Evolutionary conservation across 2,797 vertebrate genomes (phyloP).

Genomic region (Spondyliosoma cantharus): DNA sequence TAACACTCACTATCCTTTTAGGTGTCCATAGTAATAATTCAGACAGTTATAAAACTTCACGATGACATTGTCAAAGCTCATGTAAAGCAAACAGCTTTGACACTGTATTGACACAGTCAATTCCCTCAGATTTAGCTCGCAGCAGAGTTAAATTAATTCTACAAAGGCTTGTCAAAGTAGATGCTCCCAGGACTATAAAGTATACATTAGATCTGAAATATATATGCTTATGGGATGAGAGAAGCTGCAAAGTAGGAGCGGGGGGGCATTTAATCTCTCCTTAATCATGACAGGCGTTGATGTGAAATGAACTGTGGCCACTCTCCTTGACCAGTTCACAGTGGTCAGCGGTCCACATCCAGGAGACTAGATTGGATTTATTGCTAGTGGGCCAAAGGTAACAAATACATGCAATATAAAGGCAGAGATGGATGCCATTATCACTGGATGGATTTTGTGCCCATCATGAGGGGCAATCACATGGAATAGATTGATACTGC

Average conservation of each 20-base stretch:
- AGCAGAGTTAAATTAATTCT: background rate
- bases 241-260: constrained; percentile 9
- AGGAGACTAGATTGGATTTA: constrained; percentile 87
- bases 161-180: background rate
- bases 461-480: constrained; percentile 82
- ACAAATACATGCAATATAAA: constrained; percentile 85
- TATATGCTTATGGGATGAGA: constrained; percentile 32
- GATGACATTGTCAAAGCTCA: constrained; percentile 2
- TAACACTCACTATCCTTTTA: background rate
- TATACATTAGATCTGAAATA: constrained; percentile 15
- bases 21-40: background rate
- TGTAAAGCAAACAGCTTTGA: constrained; percentile 12
- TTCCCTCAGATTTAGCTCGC: background rate
- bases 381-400: constrained; percentile 87
- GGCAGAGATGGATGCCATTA: constrained; percentile 81
- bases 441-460: constrained; percentile 82
- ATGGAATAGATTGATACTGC: constrained; percentile 85
- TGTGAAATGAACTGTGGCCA: constrained; percentile 84
- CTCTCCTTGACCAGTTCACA: constrained; percentile 85
- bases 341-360: constrained; percentile 86
- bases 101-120: background rate
- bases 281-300: constrained; percentile 75
- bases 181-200: background rate
- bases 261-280: constrained; percentile 71
- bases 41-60: background rate